Conservation (phyloP, 2,888 invertebrate species). For the Cosmia trapezina region DNA sequence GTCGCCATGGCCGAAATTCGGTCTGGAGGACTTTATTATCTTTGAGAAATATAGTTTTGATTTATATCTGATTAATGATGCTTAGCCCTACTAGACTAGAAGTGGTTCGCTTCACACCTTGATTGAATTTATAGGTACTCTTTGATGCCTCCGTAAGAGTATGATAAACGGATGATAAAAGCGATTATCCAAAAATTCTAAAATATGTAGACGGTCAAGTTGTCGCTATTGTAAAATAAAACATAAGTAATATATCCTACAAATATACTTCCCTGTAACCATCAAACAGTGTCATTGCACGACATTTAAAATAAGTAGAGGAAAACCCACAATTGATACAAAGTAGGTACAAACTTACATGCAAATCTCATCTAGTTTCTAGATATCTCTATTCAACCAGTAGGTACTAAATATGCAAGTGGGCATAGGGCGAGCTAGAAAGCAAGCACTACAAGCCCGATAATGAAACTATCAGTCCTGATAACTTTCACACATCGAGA, state of each 20-base stretch:
- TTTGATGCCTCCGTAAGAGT: neutral
- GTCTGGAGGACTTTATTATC: neutral
- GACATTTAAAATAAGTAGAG: neutral
- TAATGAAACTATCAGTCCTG: constrained; percentile 60
- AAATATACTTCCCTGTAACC: neutral
- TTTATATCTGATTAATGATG: neutral
- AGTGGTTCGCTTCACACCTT: too few relatives aligned
- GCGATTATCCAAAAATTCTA: neutral
- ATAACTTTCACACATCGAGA: constrained; percentile 55
- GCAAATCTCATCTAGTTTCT: constrained; percentile 51
- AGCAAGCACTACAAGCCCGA: constrained; percentile 36
- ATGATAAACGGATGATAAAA: too few relatives aligned
- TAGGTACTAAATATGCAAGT: constrained; percentile 48
- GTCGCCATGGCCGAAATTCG: too few relatives aligned
- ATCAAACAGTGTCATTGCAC: neutral
- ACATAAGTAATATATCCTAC: neutral
- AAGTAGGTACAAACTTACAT: constrained; percentile 33
- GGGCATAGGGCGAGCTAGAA: constrained; percentile 57
- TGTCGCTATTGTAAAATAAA: neutral
- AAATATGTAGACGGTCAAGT: neutral
- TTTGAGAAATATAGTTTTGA: neutral
- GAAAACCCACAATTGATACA: constrained; percentile 23
- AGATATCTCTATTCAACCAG: constrained; percentile 35
- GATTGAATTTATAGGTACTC: neutral
- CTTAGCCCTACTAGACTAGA: too few relatives aligned